Evolutionary conservation across 2,888 invertebrate genomes (phyloP).

Genomic region (Leptarthrus brevirostris): DNA sequence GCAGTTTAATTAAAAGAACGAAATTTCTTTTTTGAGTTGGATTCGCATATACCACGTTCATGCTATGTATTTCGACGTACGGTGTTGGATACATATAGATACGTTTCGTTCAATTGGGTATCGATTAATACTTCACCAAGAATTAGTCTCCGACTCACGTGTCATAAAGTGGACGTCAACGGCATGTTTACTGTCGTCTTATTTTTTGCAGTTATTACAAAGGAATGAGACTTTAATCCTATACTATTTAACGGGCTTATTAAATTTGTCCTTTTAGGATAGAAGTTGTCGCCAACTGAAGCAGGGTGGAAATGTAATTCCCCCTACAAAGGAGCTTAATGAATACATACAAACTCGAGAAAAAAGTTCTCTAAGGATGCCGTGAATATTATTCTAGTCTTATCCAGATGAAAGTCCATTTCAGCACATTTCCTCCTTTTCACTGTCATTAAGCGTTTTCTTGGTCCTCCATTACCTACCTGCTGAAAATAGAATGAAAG

Average conservation of each 20-base stretch:
- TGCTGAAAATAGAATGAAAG: slow-evolving; percentile 14
- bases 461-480: slow-evolving; percentile 35
- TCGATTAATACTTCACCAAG: neutral
- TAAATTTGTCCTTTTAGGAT: slow-evolving; percentile 4
- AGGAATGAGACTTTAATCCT: neutral
- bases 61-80: neutral
- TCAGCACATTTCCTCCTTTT: slow-evolving; percentile 39
- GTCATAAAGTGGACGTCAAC: no score
- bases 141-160: no score
- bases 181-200: no score
- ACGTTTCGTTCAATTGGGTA: neutral
- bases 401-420: slow-evolving; percentile 38
- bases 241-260: slow-evolving; percentile 32
- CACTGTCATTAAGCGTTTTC: slow-evolving; percentile 39
- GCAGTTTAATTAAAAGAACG: slow-evolving; percentile 40
- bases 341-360: slow-evolving; percentile 11
- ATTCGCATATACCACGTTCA: neutral
- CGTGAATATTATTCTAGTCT: slow-evolving; percentile 29
- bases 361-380: slow-evolving; percentile 23
- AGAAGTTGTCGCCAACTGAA: neutral
- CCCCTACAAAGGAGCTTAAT: slow-evolving; percentile 21
- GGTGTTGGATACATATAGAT: neutral
- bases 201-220: no score
- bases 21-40: neutral
- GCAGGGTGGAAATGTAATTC: slow-evolving; percentile 9